Percentiles rank a stretch among this genome's conserved stretches.
Evolutionary conservation across 2,888 invertebrate species (phyloP).

Genomic region (Cyaniris semiargus): DNA sequence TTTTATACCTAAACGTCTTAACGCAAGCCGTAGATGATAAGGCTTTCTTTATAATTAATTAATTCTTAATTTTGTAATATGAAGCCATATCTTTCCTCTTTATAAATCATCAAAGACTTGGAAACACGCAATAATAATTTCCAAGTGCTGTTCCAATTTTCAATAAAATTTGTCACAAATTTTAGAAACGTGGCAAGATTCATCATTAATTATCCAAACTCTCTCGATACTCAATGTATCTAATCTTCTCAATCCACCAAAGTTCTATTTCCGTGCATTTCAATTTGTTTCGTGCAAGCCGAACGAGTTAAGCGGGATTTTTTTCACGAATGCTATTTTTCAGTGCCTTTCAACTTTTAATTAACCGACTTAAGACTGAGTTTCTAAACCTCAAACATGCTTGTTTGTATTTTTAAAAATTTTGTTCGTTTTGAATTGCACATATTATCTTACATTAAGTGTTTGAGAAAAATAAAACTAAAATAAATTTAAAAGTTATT

Average conservation of each 20-base stretch:
- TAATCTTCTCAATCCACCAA: background rate
- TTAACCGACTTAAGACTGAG: background rate
- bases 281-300: background rate
- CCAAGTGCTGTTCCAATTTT: background rate
- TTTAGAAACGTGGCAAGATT: background rate
- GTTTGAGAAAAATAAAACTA: too few relatives aligned
- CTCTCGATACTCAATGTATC: background rate
- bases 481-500: too few relatives aligned
- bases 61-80: too few relatives aligned
- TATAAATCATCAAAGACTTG: too few relatives aligned
- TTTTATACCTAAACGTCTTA: too few relatives aligned
- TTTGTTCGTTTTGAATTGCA: background rate
- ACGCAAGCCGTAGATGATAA: too few relatives aligned
- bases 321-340: background rate
- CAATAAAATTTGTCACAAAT: background rate
- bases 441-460: too few relatives aligned
- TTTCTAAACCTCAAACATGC: background rate
- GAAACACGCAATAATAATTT: background rate
- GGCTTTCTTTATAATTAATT: too few relatives aligned
- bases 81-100: too few relatives aligned
- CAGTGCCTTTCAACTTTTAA: slow-evolving; percentile 1
- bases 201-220: background rate
- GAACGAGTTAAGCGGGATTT: background rate
- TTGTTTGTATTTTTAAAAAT: background rate
- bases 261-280: slow-evolving; percentile 12